Conservation (phyloP, 2,113 vertebrate species). For the Synchiropus splendidus region DNA sequence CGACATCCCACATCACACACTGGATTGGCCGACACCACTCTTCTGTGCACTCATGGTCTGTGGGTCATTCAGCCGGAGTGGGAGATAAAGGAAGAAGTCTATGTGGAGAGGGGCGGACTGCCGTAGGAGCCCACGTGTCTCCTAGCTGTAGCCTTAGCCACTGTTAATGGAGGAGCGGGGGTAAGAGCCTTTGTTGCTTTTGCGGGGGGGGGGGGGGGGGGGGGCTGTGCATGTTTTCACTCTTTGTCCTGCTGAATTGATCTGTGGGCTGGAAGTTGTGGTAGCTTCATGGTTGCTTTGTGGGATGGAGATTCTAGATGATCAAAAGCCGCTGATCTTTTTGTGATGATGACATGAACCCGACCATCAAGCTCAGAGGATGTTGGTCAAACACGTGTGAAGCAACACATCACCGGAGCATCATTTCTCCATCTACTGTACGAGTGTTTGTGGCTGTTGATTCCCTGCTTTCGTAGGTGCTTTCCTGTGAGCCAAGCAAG, state of each 20-base stretch:
- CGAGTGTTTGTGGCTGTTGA: not conserved
- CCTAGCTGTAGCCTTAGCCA: conserved; percentile 34
- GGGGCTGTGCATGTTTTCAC: no score
- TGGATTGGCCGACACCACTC: conserved; percentile 15
- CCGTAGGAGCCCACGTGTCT: conserved; percentile 49
- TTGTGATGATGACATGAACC: no score
- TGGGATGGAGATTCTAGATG: conserved; percentile 8
- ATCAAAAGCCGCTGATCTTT: not conserved
- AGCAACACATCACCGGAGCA: no score
- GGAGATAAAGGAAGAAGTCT: not conserved
- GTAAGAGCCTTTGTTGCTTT: conserved; percentile 61
- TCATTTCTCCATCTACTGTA: no score
- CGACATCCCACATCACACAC: conserved; percentile 23
- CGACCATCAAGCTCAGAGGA: no score
- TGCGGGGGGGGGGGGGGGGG: conserved; percentile 22
- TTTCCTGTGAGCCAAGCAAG: conserved; percentile 10
- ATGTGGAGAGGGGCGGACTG: conserved; percentile 19
- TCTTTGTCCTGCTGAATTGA: conserved; percentile 37
- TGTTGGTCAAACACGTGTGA: no score
- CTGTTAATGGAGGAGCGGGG: conserved; percentile 53
- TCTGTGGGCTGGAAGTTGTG: conserved; percentile 9
- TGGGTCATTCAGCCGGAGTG: conserved; percentile 11
- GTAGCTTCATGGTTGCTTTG: conserved; percentile 9
- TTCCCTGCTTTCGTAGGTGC: not conserved
- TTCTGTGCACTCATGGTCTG: conserved; percentile 3